phyloP scores from a whole-genome alignment of 2,888 invertebrate species.

The Nasonovia ribisnigri region DNA sequence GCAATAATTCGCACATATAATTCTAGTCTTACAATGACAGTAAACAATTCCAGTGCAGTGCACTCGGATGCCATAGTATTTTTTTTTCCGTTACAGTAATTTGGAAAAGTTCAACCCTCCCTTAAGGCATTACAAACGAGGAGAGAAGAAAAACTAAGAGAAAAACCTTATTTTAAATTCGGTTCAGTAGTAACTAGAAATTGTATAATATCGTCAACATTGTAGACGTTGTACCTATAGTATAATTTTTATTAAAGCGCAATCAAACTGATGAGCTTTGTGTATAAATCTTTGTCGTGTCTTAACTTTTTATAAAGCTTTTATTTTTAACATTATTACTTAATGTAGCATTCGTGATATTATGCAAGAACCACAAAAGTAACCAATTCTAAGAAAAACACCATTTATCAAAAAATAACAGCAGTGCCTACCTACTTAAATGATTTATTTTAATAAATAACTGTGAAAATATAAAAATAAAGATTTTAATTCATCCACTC shows the following conservation, averaged over 20 bases:
- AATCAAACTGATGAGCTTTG: neutral
- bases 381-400: neutral
- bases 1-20: conserved; percentile 24
- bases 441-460: neutral
- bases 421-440: neutral
- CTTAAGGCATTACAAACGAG: neutral
- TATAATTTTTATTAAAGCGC: neutral
- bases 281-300: neutral
- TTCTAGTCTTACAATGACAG: neutral
- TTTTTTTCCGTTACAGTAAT: conserved; percentile 28
- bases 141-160: neutral
- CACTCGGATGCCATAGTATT: conserved; percentile 19
- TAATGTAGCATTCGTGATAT: neutral
- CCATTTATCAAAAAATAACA: neutral
- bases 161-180: conserved; percentile 42
- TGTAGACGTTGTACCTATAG: neutral
- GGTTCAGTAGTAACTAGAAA: conserved; percentile 12
- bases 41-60: conserved; percentile 19
- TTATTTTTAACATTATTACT: neutral
- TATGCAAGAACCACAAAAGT: neutral
- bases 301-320: neutral
- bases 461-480: neutral
- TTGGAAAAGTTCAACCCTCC: conserved; percentile 31
- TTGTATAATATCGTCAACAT: neutral
- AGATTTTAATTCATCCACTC: neutral